These are phyloP conservation scores for Glossophaga mutica DNA, from an alignment of 2,797 vertebrate genomes.

Conservation along the genomic window DNA sequence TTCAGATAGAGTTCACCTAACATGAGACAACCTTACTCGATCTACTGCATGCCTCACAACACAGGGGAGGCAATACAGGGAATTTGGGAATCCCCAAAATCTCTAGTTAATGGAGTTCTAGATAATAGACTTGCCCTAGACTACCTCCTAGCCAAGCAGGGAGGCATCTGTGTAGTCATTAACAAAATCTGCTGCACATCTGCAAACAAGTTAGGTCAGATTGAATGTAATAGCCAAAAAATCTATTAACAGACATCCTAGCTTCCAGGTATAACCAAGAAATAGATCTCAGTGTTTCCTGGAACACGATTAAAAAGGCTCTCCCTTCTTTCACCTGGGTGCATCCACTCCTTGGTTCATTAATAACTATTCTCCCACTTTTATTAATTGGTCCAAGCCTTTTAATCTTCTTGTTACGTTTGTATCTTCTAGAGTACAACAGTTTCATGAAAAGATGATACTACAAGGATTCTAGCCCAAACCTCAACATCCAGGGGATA, in stretches of 20 bases:
- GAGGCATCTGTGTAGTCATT: not conserved
- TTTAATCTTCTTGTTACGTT: not conserved
- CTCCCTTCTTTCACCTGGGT: not conserved
- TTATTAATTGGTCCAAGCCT: not conserved
- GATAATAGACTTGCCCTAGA: not conserved
- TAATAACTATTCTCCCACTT: not conserved
- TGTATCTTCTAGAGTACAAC: not conserved
- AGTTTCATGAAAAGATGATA: not conserved
- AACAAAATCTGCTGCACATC: not conserved
- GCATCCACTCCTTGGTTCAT: not conserved
- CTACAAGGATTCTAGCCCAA: not conserved
- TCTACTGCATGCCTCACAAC: not conserved
- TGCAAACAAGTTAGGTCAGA: not conserved
- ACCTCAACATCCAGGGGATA: not conserved
- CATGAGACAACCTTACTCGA: not conserved
- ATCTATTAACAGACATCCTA: not conserved
- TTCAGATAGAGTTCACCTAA: not conserved
- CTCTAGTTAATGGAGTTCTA: not conserved
- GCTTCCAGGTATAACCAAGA: not conserved
- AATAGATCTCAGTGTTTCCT: not conserved
- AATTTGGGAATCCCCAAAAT: not conserved
- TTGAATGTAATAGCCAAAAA: not conserved
- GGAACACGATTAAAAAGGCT: not conserved
- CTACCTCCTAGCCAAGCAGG: not conserved
- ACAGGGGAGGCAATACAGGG: not conserved